Evolutionary conservation across 2,113 vertebrate genomes (phyloP), one percentile per base, ranked within the genome.

Genomic region (Lathamus discolor): DNA sequence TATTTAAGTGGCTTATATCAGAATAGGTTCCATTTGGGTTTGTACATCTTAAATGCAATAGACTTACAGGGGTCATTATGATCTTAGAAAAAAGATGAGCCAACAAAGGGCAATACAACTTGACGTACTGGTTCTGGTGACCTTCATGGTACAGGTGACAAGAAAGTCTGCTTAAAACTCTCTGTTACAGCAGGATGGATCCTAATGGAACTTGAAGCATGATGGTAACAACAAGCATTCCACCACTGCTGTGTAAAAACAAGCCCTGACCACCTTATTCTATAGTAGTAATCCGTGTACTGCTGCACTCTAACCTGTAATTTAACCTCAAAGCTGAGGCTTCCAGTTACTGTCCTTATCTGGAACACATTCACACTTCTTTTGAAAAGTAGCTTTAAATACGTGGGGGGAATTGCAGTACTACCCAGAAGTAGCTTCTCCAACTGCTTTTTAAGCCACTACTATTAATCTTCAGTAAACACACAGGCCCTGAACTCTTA

Each of bases 1-100:
- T 97, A 97, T 97, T 88, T 69, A 87, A 14, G 75, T 94, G 54
- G 78, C 81, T 49, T 87, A 14, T 90, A 93, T 59, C 72, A 20
- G 55, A 83, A 79, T 24, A 93, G 74, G 67, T 91, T 94, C 93
- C 49, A 46, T 79, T 91, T 79, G 48, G 3, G 80, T 92, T 77
- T 96, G 76, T 96, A 95, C 86, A 96, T 61, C 52, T 80, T 87
- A 43, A 93, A 87, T 89, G 95, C 80, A 28, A 8, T 12, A 83
- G 72, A 94, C 61, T 93, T 90, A 96, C 83, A 96, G 68, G 79
- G 48, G 90, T 90, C 51, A 5, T 83, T 72, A 86, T 39, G 81
- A 29, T 83, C 83, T 88, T 96, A 66, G n/a, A 54, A 88, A 84
- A 80, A 67, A 88, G 84, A 90, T 4, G 52, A 96, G 83, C 88